A percentile compares a stretch with the other conserved stretches of the same genome.
phyloP scores from a whole-genome alignment of 2,797 vertebrate species.

The Melanotaenia trifasciata region DNA sequence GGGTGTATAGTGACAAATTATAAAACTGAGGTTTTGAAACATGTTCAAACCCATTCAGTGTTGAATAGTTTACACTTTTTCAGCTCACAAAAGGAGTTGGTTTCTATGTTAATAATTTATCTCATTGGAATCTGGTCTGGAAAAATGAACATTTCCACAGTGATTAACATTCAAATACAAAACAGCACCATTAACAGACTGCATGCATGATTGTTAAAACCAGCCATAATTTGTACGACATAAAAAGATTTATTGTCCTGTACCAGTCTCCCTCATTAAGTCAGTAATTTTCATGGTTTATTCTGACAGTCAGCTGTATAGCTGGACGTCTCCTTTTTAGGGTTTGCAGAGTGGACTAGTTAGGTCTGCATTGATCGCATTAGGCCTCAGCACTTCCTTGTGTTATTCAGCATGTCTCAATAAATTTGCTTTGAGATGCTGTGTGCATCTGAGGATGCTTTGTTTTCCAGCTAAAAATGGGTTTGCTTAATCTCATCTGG shows the following conservation, averaged over 20 bases:
- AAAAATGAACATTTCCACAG: background rate
- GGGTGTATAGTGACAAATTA: constrained; percentile 42
- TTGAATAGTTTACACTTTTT: constrained; percentile 31
- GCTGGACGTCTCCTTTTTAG: constrained; percentile 18
- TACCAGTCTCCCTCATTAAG: constrained; percentile 10
- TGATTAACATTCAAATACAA: constrained; percentile 8
- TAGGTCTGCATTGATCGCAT: constrained; percentile 32
- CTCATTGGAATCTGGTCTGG: background rate
- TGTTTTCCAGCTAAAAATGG: constrained; percentile 56
- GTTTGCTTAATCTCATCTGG: constrained; percentile 51
- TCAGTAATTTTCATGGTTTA: constrained; percentile 32
- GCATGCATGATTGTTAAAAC: background rate
- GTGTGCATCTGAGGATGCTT: constrained; percentile 37
- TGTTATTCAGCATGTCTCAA: constrained; percentile 19
- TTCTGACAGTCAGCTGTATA: background rate
- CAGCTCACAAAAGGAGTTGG: constrained; percentile 2
- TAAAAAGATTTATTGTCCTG: constrained; percentile 31
- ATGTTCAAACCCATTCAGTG: constrained; percentile 42
- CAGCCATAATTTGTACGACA: constrained; percentile 13
- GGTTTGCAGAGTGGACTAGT: constrained; percentile 5
- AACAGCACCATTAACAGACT: background rate
- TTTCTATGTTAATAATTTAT: constrained; percentile 7
- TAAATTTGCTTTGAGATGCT: constrained; percentile 29
- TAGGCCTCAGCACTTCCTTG: constrained; percentile 22
- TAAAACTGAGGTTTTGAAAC: constrained; percentile 31